Percentiles rank a stretch among this genome's conserved stretches.
Evolutionary conservation across 2,113 vertebrate genomes (phyloP).

Genomic region (Anthoscopus minutus): DNA sequence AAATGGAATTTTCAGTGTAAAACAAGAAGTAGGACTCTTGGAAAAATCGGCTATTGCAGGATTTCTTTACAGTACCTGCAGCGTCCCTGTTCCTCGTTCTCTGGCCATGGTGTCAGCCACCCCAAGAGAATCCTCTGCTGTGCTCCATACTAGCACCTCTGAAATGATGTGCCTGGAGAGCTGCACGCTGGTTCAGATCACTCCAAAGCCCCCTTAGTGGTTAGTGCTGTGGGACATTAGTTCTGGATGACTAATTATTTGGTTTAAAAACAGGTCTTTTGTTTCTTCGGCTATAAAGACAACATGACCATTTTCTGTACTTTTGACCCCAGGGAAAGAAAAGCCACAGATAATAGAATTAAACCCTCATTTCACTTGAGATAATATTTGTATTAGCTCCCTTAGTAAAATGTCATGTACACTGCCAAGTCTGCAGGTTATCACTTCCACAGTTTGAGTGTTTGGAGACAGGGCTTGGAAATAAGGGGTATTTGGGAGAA

Average conservation of each 20-base stretch:
- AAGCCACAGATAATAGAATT: constrained; percentile 87
- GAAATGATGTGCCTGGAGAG: not conserved
- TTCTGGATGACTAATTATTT: constrained; percentile 67
- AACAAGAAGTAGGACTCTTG: not conserved
- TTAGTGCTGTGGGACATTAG: constrained; percentile 57
- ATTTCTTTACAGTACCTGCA: not conserved
- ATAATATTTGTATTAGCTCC: constrained; percentile 85
- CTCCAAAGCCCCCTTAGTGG: not conserved
- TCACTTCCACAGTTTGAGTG: constrained; percentile 56
- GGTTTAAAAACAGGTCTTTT: constrained; percentile 63
- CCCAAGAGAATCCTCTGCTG: not conserved
- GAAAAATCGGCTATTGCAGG: not conserved
- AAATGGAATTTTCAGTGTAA: not conserved
- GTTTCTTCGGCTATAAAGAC: constrained; percentile 60
- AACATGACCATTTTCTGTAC: constrained; percentile 71
- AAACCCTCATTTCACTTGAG: constrained; percentile 75
- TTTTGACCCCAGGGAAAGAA: constrained; percentile 77
- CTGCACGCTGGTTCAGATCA: not conserved
- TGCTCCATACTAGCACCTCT: not conserved
- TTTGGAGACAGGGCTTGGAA: constrained; percentile 60
- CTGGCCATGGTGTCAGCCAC: not conserved
- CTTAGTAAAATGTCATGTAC: constrained; percentile 68
- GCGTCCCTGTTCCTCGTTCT: not conserved
- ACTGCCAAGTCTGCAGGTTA: constrained; percentile 70
- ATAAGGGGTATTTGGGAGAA: constrained; percentile 51